Base-by-base conservation (phyloP, 1,140 invertebrate genomes). In the Papilio glaucus region DNA sequence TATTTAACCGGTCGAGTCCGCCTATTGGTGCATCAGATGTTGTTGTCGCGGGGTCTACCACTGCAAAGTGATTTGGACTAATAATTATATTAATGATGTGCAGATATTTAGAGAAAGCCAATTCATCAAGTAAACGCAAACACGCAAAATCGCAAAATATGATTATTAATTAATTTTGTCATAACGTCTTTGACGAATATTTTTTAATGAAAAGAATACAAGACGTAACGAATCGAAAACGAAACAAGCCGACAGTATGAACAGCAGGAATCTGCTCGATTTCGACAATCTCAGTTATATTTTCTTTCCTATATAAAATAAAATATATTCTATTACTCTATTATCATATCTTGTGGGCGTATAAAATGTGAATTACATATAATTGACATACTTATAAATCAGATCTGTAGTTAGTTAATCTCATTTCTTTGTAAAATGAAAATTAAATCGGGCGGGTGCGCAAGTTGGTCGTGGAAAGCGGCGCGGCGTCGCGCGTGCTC, bases 391-490 rank as follows among this genome's bases (percentile, higher is more conserved):
- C 62, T 21, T 18, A 6, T 68, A 5, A 42, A 41, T 45, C 10
- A 29, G 38, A 29, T 68, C 65, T n/a, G 41, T n/a, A 21, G 12
- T 29, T 26, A 53, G 33, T 33, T 53, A 69, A 53, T 37, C 42
- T n/a, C 41, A 68, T 69, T 69, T 69, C 67, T 53, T 69, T 49
- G 26, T 29, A 68, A 68, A 38, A 53, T 45, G 67, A 69, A 53
- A 45, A 37, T 45, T 68, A 69, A 18, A 33, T 69, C 67, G 67
- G 29, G 37, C 49, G 26, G 63, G 65, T 74, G 73, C 61, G 42
- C 57, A 79, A 72, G 72, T 77, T 53, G 71, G 72, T 33, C 75
- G 73, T 74, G 71, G 77, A 79, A 76, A 76, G 75, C 67, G 75
- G 24, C 24, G 13, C 29, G 62, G 24, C 72, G 41, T 33, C 41